phyloP scores from a whole-genome alignment of 2,113 vertebrate genomes.

The Antigone vipio region DNA sequence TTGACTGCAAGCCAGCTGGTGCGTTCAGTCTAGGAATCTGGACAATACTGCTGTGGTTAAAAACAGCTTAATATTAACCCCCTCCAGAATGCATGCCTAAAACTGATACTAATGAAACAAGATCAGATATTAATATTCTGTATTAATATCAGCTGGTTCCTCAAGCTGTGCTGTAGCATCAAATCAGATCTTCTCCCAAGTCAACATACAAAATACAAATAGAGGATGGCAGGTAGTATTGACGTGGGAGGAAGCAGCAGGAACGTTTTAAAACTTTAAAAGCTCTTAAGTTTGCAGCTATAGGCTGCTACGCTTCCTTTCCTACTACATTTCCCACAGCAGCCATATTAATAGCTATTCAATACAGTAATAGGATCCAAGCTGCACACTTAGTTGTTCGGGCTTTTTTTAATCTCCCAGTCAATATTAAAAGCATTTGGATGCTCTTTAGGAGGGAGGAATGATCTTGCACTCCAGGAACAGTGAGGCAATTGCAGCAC shows the following conservation, averaged over 20 bases:
- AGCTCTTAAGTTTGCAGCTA: not conserved
- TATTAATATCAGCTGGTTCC: not conserved
- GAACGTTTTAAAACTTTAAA: not conserved
- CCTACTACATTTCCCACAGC: not conserved
- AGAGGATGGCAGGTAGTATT: not conserved
- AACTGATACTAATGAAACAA: slow-evolving; percentile 53
- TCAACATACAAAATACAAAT: not conserved
- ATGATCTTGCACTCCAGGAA: slow-evolving; percentile 29
- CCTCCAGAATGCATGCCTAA: slow-evolving; percentile 32
- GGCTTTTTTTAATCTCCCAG: not conserved
- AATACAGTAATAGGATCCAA: slow-evolving; percentile 31
- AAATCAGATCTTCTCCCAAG: slow-evolving; percentile 32
- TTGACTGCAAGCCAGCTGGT: slow-evolving; percentile 46
- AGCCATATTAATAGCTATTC: slow-evolving; percentile 33
- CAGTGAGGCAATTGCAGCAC: not conserved
- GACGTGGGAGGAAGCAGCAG: not conserved
- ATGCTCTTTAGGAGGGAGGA: not conserved
- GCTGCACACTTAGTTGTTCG: not conserved
- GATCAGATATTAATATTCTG: slow-evolving; percentile 50
- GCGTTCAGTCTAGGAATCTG: not conserved
- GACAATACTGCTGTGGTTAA: slow-evolving; percentile 37
- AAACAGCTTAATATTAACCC: slow-evolving; percentile 47
- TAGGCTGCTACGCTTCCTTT: not conserved
- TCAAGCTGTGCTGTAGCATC: slow-evolving; percentile 24
- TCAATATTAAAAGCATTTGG: slow-evolving; percentile 58